These are phyloP conservation scores for Tragulus kanchil DNA, from an alignment of 2,113 vertebrate genomes.

Conservation along the genomic window DNA sequence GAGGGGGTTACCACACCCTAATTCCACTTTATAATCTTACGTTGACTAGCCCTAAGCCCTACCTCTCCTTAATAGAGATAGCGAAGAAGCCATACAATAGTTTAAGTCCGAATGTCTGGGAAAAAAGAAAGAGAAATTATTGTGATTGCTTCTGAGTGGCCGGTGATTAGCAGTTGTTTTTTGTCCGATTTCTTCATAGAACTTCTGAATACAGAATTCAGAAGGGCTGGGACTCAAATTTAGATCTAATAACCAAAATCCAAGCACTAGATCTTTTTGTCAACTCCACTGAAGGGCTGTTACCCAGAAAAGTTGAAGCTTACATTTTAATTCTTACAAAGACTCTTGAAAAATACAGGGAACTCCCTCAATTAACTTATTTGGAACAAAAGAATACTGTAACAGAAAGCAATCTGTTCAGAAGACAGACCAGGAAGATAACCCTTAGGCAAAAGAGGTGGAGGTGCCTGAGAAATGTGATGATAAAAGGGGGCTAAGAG, in stretches of 20 bases:
- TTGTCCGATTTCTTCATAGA: not conserved
- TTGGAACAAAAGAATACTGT: constrained; percentile 43
- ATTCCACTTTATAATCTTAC: too few relatives aligned
- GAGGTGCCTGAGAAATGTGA: not conserved
- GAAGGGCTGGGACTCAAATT: not conserved
- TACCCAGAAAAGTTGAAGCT: constrained; percentile 1
- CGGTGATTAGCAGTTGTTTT: not conserved
- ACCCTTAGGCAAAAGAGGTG: not conserved
- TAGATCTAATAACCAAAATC: not conserved
- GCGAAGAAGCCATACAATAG: too few relatives aligned
- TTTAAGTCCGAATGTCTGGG: too few relatives aligned
- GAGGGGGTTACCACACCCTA: too few relatives aligned
- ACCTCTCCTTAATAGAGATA: too few relatives aligned
- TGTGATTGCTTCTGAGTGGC: not conserved
- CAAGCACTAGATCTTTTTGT: not conserved
- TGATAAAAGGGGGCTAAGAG: not conserved
- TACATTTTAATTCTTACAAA: constrained; percentile 29
- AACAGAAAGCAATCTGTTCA: constrained; percentile 44
- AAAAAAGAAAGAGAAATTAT: constrained; percentile 32
- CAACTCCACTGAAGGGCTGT: not conserved
- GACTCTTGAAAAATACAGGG: constrained; percentile 34
- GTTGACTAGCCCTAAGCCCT: too few relatives aligned
- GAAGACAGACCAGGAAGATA: not conserved
- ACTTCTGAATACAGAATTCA: not conserved
- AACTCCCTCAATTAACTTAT: constrained; percentile 30